Evolutionary conservation across 2,113 vertebrate genomes (phyloP), one percentile per base, ranked within the genome.

Genomic region (Micromys minutus): DNA sequence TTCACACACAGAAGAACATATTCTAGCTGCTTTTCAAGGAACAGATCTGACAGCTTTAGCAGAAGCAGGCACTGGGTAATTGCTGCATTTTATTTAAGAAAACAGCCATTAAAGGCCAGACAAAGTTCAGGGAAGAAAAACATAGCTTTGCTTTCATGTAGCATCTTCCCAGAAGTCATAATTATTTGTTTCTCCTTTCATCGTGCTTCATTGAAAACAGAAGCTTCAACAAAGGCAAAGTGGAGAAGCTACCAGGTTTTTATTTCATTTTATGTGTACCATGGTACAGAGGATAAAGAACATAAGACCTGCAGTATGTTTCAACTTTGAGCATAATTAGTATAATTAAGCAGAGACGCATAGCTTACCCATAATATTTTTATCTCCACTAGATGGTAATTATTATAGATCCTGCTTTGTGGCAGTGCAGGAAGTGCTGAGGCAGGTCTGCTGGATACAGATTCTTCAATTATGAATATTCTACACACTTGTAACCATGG

Each of bases 61-160:
- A 91, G 74, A 90, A 91, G 39, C 10, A 47, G 47, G 75, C 57
- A 22, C 65, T 17, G 57, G 77, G 55, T 88, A 76, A 95, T 79
- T 63, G 22, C 4, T 61, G 2, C 16, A 52, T 71, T 95, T 93
- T 57, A 71, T 55, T 88, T 89, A 81, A 88, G 71, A 85, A 94
- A 86, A 85, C 7, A 77, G n/a, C 79, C 65, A 91, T 57, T 76
- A 75, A 93, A 93, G 47, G 42, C 29, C n/a, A 89, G 72, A 21
- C 59, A 61, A 93, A 83, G 42, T 79, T 91, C 67, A 89, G 9
- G 21, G 67, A 72, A 83, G 36, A 31, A 83, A 93, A 87, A 47
- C 9, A 80, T 16, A 72, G 57, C 26, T 72, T 91, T 89, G 42
- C 39, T 61, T 94, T 77, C 65, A 47, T n/a, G 31, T 24, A 1